Evolutionary conservation across 2,797 vertebrate genomes (phyloP).

Genomic region (Mastacembelus armatus): DNA sequence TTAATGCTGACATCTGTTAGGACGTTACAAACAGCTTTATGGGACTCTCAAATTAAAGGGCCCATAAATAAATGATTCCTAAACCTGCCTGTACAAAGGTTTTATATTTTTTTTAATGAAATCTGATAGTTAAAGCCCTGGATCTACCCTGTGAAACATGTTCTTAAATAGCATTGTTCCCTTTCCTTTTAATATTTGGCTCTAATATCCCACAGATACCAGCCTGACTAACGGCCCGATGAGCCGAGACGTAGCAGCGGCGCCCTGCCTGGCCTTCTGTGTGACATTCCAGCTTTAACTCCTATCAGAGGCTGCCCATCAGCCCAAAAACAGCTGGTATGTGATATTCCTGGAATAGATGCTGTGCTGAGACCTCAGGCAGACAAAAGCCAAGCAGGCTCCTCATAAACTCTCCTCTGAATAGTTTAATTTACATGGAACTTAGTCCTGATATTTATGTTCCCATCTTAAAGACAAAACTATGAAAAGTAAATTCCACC

Average conservation of each 20-base stretch:
- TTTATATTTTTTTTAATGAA: too few relatives aligned
- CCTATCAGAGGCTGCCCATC: conserved; percentile 35
- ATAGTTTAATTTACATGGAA: too few relatives aligned
- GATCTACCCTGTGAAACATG: not conserved
- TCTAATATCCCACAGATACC: not conserved
- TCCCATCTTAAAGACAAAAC: too few relatives aligned
- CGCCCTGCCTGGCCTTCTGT: not conserved
- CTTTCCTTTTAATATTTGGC: not conserved
- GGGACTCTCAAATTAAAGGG: too few relatives aligned
- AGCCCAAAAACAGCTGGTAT: conserved; percentile 71
- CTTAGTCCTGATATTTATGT: not conserved
- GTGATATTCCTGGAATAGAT: conserved; percentile 67
- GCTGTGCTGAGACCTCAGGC: conserved; percentile 32
- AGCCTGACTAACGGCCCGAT: not conserved
- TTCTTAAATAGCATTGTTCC: too few relatives aligned
- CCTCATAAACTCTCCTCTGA: conserved; percentile 1
- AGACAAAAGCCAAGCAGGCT: conserved; percentile 10
- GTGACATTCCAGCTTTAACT: conserved; percentile 18
- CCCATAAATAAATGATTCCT: too few relatives aligned
- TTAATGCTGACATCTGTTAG: too few relatives aligned
- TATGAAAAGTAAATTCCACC: too few relatives aligned
- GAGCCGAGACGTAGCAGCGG: not conserved
- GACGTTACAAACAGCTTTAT: too few relatives aligned
- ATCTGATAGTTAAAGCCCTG: not conserved
- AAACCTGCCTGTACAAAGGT: too few relatives aligned